phyloP scores from a whole-genome alignment of 2,113 vertebrate species.

The Dipodomys ordii region DNA sequence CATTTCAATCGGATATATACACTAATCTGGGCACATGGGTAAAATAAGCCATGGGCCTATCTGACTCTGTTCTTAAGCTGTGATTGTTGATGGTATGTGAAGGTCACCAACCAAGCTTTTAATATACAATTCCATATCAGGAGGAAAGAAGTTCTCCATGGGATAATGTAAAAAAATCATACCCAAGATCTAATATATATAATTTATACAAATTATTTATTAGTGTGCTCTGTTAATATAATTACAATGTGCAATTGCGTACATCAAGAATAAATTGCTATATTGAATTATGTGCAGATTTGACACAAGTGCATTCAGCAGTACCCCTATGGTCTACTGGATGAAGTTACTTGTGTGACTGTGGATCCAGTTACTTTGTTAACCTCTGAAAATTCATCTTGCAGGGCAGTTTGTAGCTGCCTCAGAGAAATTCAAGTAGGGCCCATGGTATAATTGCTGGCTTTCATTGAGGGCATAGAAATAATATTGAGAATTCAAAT shows the following conservation, averaged over 20 bases:
- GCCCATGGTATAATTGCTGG: slow-evolving; percentile 78
- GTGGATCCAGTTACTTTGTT: slow-evolving; percentile 77
- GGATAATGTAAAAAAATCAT: slow-evolving; percentile 88
- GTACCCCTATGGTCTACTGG: slow-evolving; percentile 80
- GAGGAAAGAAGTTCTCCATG: slow-evolving; percentile 85
- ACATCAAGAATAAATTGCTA: slow-evolving; percentile 87
- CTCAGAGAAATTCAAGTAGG: slow-evolving; percentile 88
- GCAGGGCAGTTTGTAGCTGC: slow-evolving; percentile 84
- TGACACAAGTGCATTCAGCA: slow-evolving; percentile 84
- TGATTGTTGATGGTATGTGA: slow-evolving; percentile 78
- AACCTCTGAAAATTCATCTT: slow-evolving; percentile 72
- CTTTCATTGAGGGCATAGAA: slow-evolving; percentile 81
- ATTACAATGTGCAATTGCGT: slow-evolving; percentile 91
- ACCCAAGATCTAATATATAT: slow-evolving; percentile 90
- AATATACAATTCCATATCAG: slow-evolving; percentile 81
- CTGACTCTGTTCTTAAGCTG: slow-evolving; percentile 73
- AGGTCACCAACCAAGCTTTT: slow-evolving; percentile 82
- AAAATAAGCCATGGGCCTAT: slow-evolving; percentile 67
- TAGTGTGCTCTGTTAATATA: slow-evolving; percentile 91
- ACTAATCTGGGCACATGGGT: slow-evolving; percentile 77
- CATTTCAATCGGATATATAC: slow-evolving; percentile 85
- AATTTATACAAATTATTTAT: slow-evolving; percentile 91
- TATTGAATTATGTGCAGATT: slow-evolving; percentile 83
- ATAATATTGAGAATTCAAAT: slow-evolving; percentile 69
- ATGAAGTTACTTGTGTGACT: slow-evolving; percentile 68